Base-by-base conservation (phyloP, 2,113 vertebrate species). In the Xiphophorus hellerii region DNA sequence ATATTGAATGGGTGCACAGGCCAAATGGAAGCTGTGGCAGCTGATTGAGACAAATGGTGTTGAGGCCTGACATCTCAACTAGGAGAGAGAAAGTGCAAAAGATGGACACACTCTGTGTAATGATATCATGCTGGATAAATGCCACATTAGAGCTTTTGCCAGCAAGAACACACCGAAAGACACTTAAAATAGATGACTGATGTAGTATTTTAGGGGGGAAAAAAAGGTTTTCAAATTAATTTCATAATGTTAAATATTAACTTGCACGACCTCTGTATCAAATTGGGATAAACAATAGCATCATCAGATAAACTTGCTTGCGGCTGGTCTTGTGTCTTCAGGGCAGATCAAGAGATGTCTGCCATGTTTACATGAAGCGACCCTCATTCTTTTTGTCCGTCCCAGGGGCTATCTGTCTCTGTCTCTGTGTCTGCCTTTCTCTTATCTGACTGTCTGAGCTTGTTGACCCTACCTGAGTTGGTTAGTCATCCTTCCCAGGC, bases 11-110 rank as follows among this genome's bases (percentile, higher is more conserved):
- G 80, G 83, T 69, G 66, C 74, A 76, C 74, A 69, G 80, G 74
- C 73, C 78, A 87, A 88, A 91, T 87, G 90, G 85, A 88, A 90
- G 78, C 90, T 84, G 77, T 71, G 82, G 78, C 85, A 84, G 89
- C 77, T 90, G 89, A 93, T 92, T 89, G 88, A 94, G 89, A 90
- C 76, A 85, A 87, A 94, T 92, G 75, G 77, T 68, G 79, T 70
- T 74, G 83, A 84, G 83, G 84, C 71, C 80, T 81, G 82, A 84
- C 73, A 82, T 83, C 84, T 84, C 70, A 80, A 84, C 74, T 72
- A 66, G 75, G 62, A 80, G 64, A 74, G 65, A 68, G 76, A 85
- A 83, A 73, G 67, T 69, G 79, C 76, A 82, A 87, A 90, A 88
- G 71, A 88, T 77, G 85, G 79, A 74, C 80, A 81, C 85, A 64